Evolutionary conservation across 1,140 invertebrate species (phyloP).

Genomic region (Drosophila lacteicornis): DNA sequence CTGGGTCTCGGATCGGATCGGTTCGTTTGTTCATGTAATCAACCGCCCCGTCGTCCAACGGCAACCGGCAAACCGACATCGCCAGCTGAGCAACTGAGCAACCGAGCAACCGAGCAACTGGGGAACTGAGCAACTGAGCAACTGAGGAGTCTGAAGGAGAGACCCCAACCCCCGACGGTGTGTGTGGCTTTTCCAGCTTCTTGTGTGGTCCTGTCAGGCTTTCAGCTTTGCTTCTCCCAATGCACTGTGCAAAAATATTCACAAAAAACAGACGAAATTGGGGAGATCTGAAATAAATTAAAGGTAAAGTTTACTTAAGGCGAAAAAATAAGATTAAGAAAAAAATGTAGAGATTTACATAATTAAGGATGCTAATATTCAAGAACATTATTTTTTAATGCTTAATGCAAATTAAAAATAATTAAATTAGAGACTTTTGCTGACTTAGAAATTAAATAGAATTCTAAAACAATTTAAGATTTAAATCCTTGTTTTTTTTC

Average conservation of each 20-base stretch:
- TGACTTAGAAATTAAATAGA: not conserved
- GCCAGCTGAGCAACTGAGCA: conserved; percentile 25
- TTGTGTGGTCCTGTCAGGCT: conserved; percentile 80
- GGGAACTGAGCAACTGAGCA: conserved; percentile 19
- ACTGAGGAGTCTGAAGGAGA: conserved; percentile 7
- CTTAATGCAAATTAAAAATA: not conserved
- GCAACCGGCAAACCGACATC: conserved; percentile 36
- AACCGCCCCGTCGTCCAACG: conserved; percentile 64
- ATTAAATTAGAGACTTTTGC: too few relatives aligned
- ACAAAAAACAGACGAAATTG: too few relatives aligned
- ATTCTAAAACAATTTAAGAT: not conserved
- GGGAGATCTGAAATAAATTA: not conserved
- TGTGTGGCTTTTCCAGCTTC: conserved; percentile 76
- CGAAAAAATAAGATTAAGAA: too few relatives aligned
- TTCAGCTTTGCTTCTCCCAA: conserved; percentile 43
- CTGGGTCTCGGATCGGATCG: conserved; percentile 45
- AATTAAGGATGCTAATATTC: too few relatives aligned
- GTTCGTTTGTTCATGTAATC: conserved; percentile 80
- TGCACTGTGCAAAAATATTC: conserved; percentile 40
- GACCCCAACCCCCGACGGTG: conserved; percentile 21
- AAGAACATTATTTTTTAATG: too few relatives aligned
- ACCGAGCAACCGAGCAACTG: conserved; percentile 16
- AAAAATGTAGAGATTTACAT: too few relatives aligned
- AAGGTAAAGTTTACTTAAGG: too few relatives aligned
- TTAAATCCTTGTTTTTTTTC: too few relatives aligned